Evolutionary conservation across 2,113 vertebrate genomes (phyloP), one percentile per base, ranked within the genome.

Genomic region (Athene noctua): DNA sequence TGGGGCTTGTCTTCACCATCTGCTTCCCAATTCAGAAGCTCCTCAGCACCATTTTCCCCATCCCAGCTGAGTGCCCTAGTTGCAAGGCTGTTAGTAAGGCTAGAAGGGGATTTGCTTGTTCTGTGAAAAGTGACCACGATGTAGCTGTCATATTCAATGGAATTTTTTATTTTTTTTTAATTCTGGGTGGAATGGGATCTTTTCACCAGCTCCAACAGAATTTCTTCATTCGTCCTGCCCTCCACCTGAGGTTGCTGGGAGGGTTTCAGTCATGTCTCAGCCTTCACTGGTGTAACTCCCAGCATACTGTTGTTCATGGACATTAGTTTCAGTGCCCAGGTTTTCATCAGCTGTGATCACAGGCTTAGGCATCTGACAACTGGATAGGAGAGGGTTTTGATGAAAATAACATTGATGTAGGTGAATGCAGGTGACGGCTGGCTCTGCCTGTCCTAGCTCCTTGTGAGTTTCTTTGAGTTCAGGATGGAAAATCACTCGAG

Each of bases 31-130:
- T 46, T 21, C 68, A 71, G 51, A 5, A 62, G 15, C 11, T 20
- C 51, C 55, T 74, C 40, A 36, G 14, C 23, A 38, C 17, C 5
- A 4, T 62, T 72, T 20, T 17, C 34, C 57, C 23, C n/a, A 2
- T 4, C 21, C 29, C 27, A 55, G 47, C 34, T 20, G 26, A 20
- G 44, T 18, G 36, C 40, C 44, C 72, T 16, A 0, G 0, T 5
- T 63, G 44, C 44, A 26, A 25, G 42, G 0, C 32, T 66, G 15
- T 21, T 66, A 46, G 20, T 38, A 58, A 15, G 1, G 6, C 3
- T 54, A 77, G 67, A 67, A 80, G 0, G 1, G 49, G 38, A 77
- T 70, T 94, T 15, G 3, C 49, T 61, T 29, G 19, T n/a, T 61
- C 52, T 38, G n/a, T 4, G 14, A 12, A 26, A 55, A 42, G 11